A percentile compares a stretch with the other conserved stretches of the same genome.
phyloP scores from a whole-genome alignment of 2,888 invertebrate species.

The Gryllus longicercus region DNA sequence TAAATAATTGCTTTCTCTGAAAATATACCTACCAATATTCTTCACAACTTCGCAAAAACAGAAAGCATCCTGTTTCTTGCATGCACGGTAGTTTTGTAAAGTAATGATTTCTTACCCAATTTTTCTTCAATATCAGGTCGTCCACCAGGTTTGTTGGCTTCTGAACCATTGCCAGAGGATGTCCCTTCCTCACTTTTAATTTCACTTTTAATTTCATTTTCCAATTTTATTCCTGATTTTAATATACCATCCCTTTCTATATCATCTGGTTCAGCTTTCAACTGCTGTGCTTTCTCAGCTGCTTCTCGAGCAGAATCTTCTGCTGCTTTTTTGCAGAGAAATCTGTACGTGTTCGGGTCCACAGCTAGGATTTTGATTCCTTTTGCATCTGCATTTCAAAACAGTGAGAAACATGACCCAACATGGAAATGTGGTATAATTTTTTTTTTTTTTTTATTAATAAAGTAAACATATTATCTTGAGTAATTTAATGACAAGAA shows the following conservation, averaged over 20 bases:
- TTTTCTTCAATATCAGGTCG: constrained; percentile 35
- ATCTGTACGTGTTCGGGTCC: constrained; percentile 75
- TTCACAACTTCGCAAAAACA: too few species aligned
- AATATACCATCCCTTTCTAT: constrained; percentile 28
- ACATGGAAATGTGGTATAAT: neutral
- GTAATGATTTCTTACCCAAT: neutral
- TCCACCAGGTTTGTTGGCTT: constrained; percentile 40
- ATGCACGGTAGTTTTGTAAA: too few species aligned
- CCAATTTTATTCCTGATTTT: constrained; percentile 44
- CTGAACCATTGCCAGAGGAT: constrained; percentile 36
- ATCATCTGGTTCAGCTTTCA: constrained; percentile 20
- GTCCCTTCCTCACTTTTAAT: neutral
- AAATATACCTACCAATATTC: too few species aligned
- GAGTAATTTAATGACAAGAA: neutral
- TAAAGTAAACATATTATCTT: neutral
- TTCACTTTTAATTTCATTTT: neutral
- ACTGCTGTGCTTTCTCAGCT: constrained; percentile 43
- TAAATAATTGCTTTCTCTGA: too few species aligned
- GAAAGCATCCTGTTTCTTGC: too few species aligned
- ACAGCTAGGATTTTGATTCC: constrained; percentile 71
- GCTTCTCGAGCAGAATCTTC: constrained; percentile 48
- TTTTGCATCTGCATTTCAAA: constrained; percentile 52
- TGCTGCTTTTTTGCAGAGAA: constrained; percentile 59
- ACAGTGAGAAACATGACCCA: neutral
- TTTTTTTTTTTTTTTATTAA: neutral